phyloP scores from a whole-genome alignment of 2,888 invertebrate species.

The Ophion ellenae region DNA sequence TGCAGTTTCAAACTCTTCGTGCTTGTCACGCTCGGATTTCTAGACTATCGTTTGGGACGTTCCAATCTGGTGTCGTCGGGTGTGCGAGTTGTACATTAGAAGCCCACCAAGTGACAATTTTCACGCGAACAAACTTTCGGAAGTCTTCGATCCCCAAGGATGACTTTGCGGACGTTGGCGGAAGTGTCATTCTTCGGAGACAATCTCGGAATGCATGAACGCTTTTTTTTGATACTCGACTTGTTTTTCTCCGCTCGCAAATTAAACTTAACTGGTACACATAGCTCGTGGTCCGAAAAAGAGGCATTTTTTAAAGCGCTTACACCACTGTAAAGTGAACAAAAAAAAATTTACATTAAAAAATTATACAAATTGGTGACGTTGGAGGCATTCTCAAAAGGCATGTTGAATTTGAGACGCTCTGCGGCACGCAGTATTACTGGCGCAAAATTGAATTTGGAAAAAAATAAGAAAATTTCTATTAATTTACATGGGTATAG shows the following conservation, averaged over 20 bases:
- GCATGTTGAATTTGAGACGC: no score
- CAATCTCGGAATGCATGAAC: background rate
- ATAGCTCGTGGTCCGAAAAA: no score
- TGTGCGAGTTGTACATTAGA: background rate
- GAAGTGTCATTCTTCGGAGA: background rate
- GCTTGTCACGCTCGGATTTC: slow-evolving; percentile 25
- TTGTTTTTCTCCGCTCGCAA: background rate
- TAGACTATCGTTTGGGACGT: slow-evolving; percentile 20
- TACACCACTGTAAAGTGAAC: no score
- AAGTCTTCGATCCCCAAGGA: background rate
- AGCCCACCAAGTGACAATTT: background rate
- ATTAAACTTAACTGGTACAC: background rate
- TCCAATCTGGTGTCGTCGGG: background rate
- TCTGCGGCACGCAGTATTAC: no score
- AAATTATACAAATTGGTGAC: no score
- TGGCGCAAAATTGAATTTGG: no score
- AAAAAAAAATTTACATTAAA: no score
- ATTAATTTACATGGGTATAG: no score
- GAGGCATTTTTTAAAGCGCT: no score
- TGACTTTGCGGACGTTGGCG: no score
- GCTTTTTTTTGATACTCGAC: background rate
- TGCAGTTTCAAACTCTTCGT: background rate
- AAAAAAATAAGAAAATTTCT: no score
- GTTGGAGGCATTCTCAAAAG: no score
- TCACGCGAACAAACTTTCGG: background rate